These are phyloP conservation scores for Aleadryas rufinucha DNA, from an alignment of 2,113 vertebrate genomes.

Conservation along the genomic window DNA sequence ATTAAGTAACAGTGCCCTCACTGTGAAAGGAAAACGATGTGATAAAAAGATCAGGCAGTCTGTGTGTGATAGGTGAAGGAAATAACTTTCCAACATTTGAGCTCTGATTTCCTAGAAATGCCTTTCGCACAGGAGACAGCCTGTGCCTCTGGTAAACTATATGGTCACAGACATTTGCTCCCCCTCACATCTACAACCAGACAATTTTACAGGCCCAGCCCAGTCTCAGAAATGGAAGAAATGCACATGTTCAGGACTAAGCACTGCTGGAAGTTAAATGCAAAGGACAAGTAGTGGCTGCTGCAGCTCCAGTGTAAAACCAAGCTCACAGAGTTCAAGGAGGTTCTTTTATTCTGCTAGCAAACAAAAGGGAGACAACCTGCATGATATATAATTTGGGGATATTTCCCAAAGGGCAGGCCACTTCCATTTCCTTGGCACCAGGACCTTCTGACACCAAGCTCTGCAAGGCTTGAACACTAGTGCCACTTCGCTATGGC, in stretches of 20 bases:
- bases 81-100: background rate
- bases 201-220: background rate
- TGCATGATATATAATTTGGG: background rate
- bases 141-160: background rate
- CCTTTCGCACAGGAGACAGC: background rate
- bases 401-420: background rate
- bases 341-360: background rate
- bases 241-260: background rate
- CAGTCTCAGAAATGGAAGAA: background rate
- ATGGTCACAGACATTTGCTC: background rate
- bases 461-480: background rate
- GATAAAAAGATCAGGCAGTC: background rate
- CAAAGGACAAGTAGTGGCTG: background rate
- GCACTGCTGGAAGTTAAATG: background rate
- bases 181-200: background rate
- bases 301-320: background rate
- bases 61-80: background rate
- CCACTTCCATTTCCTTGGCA: background rate
- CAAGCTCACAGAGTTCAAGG: background rate
- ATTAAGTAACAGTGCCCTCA: background rate
- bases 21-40: background rate
- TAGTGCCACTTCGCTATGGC: background rate
- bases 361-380: background rate
- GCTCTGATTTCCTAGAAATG: background rate
- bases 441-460: background rate